Base-by-base conservation (phyloP, 2,888 invertebrate species). In the Proisotoma minuta region DNA sequence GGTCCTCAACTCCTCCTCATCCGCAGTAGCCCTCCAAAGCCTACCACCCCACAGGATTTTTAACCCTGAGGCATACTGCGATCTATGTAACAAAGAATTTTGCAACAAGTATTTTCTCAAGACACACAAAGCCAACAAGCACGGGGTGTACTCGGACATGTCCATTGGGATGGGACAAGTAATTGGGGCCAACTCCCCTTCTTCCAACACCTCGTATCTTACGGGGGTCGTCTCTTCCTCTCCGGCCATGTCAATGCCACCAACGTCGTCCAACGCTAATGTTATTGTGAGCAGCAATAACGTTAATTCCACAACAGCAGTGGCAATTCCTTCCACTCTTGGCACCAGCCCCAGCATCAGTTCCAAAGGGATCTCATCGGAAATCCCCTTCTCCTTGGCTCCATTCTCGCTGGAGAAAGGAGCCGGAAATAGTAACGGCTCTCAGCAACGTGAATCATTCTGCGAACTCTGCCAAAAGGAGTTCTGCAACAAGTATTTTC, bases 31-130 rank as follows among this genome's bases (percentile, higher is more conserved):
- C 23, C 50, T 66, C 27, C 59, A 63, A 28, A 66, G 66, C 49
- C 62, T 69, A 26, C 71, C 75, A 3, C 73, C 75, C 0, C 70
- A 75, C 53, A 73, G 91, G 75, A 95, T 96, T 75, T 96, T 96
- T 78, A 96, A 97, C 79, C 93, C 91, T 1, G 97, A 97, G 79
- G 95, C 96, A 20, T 97, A 92, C 79, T 98, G 98, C 79, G 93
- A 95, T 77, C 84, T 96, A 63, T 98, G 98, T 83, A 94, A 96
- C 81, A 94, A 96, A 78, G 97, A 97, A 80, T 98, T 98, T 79
- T 97, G 97, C 81, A 96, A 97, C 82, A 96, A 96, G 78, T 96
- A 97, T 80, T 97, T 96, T 79, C 82, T 98, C 26, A 96, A 97
- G 79, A 97, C 97, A 62, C 97, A 98, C 81, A 93, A 94, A 78